These are phyloP conservation scores for Zaprionus inermis DNA, from an alignment of 1,140 invertebrate species.

Conservation along the genomic window DNA sequence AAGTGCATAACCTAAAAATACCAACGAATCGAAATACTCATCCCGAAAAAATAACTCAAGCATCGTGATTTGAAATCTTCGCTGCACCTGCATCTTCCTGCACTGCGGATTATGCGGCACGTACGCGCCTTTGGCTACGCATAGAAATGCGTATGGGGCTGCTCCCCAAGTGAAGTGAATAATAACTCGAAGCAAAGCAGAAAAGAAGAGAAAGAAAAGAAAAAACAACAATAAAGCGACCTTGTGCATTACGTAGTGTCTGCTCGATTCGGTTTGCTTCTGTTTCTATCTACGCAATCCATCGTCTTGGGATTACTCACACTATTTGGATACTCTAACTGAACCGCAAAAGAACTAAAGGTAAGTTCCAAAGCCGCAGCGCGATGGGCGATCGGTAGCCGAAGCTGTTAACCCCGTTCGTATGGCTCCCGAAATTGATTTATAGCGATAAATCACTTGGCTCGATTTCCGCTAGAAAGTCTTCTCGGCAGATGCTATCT, in stretches of 20 bases:
- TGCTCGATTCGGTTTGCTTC: conserved; percentile 14
- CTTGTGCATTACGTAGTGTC: conserved; percentile 60
- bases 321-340: conserved; percentile 18
- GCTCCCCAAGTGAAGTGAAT: conserved; percentile 51
- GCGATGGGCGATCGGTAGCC: neutral
- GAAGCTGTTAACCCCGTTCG: conserved; percentile 47
- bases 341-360: conserved; percentile 37
- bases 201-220: conserved; percentile 22
- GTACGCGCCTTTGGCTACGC: conserved; percentile 73
- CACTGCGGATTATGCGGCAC: conserved; percentile 53
- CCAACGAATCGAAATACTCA: neutral
- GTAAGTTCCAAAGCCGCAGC: conserved; percentile 39
- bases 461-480: conserved; percentile 63
- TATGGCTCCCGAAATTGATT: conserved; percentile 47
- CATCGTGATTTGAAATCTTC: conserved; percentile 12
- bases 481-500: conserved; percentile 29
- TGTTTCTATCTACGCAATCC: conserved; percentile 43
- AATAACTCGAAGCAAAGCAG: conserved; percentile 53
- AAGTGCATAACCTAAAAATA: neutral
- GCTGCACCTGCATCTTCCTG: conserved; percentile 70
- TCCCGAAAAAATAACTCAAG: neutral
- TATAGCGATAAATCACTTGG: conserved; percentile 52
- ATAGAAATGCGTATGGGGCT: conserved; percentile 51
- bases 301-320: conserved; percentile 65
- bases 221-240: conserved; percentile 42